A percentile compares a stretch with the other conserved stretches of the same genome.
Evolutionary conservation across 2,888 invertebrate genomes (phyloP).

Genomic region (Cecidostiba fungosa): DNA sequence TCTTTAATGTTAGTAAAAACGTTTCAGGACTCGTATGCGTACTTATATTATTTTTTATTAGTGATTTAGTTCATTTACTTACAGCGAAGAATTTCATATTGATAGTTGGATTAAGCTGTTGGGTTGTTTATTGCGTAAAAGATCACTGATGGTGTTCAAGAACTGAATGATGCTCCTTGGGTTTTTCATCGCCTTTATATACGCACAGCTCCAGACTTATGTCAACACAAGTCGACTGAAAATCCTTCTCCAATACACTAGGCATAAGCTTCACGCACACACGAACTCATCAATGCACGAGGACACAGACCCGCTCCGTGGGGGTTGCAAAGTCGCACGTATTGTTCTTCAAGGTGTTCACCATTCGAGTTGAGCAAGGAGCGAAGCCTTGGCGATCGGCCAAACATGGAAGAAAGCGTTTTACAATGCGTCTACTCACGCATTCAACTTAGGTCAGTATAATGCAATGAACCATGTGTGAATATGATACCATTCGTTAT

Average conservation of each 20-base stretch:
- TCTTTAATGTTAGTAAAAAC: too few relatives aligned
- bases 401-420: constrained; percentile 75
- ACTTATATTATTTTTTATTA: too few relatives aligned
- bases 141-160: constrained; percentile 66
- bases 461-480: constrained; percentile 59
- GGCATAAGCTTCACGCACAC: constrained; percentile 61
- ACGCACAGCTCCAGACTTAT: constrained; percentile 67
- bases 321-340: constrained; percentile 18
- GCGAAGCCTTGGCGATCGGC: constrained; percentile 74
- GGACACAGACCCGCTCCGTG: constrained; percentile 64
- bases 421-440: constrained; percentile 66
- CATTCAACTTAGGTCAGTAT: constrained; percentile 56
- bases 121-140: constrained; percentile 62
- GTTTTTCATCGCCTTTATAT: constrained; percentile 74
- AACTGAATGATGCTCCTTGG: constrained; percentile 74
- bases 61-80: constrained; percentile 66
- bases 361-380: constrained; percentile 51
- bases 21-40: too few relatives aligned
- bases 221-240: constrained; percentile 16
- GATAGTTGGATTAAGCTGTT: constrained; percentile 60
- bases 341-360: constrained; percentile 52
- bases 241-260: constrained; percentile 12
- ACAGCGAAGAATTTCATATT: constrained; percentile 75
- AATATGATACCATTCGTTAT: constrained; percentile 63
- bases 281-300: constrained; percentile 73